Conservation (phyloP, 2,113 vertebrate species). For the Dicrurus megarhynchus region DNA sequence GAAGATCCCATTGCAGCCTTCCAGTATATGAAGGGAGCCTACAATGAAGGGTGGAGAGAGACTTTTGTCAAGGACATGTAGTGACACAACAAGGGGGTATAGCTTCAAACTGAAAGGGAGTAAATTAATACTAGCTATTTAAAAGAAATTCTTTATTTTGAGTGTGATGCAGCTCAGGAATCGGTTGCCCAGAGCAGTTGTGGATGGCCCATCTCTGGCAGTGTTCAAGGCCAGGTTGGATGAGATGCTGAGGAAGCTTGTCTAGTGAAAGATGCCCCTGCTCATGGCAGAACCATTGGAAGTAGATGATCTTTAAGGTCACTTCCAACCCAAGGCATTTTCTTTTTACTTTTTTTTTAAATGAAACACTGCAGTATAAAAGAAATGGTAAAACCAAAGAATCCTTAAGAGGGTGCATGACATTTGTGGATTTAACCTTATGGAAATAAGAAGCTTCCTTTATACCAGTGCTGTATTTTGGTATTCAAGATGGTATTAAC, state of each 20-base stretch:
- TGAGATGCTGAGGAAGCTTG: not conserved
- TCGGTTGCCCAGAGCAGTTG: not conserved
- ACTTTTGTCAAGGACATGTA: not conserved
- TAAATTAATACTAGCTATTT: not conserved
- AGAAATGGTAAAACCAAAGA: not conserved
- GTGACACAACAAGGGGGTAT: too few species aligned
- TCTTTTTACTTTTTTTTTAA: not conserved
- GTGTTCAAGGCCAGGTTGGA: not conserved
- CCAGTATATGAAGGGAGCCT: not conserved
- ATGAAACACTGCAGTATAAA: not conserved
- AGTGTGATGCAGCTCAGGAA: rapidly evolving
- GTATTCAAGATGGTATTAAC: not conserved
- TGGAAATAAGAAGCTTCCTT: not conserved
- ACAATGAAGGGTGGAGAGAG: not conserved
- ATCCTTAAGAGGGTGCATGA: rapidly evolving
- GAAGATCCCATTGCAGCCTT: not conserved
- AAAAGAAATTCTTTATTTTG: not conserved
- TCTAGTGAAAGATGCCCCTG: not conserved
- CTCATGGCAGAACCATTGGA: not conserved
- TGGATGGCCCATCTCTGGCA: not conserved
- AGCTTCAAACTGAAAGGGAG: not conserved
- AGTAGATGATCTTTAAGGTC: not conserved
- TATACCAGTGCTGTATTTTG: not conserved
- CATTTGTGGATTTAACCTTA: not conserved
- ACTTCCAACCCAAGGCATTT: not conserved